Evolutionary conservation across 2,888 invertebrate species (phyloP).

Genomic region (Trachelus stipa): DNA sequence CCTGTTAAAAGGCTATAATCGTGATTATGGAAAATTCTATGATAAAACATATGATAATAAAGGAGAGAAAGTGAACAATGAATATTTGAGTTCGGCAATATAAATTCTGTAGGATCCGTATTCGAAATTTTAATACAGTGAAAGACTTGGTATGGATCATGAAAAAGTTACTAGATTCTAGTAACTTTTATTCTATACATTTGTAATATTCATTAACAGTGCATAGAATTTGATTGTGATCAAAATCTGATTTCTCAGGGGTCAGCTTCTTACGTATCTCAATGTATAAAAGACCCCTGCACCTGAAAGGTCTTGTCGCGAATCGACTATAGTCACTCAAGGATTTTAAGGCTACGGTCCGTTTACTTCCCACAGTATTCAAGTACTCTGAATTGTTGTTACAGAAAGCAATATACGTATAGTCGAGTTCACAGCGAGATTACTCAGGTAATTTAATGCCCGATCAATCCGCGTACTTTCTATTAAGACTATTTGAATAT

Average conservation of each 20-base stretch:
- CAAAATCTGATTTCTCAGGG: neutral
- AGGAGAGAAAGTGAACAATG: neutral
- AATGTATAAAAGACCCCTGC: neutral
- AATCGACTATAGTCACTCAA: neutral
- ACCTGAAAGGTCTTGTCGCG: neutral
- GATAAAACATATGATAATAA: neutral
- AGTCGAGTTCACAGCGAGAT: neutral
- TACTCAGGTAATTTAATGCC: neutral
- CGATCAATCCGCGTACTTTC: neutral
- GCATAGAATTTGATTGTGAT: neutral
- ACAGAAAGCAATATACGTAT: neutral
- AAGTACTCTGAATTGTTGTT: neutral
- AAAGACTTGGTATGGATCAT: neutral
- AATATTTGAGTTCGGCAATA: neutral
- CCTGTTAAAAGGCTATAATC: neutral
- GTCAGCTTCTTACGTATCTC: neutral
- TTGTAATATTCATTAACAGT: neutral
- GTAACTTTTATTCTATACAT: neutral
- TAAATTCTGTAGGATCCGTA: neutral
- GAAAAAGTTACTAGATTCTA: too few species aligned
- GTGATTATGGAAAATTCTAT: neutral
- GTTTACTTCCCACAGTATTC: neutral
- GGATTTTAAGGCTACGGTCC: neutral
- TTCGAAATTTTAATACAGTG: neutral
- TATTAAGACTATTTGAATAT: neutral